These are phyloP conservation scores for Urocynchramus pylzowi DNA, from an alignment of 2,113 vertebrate genomes.

Conservation along the genomic window DNA sequence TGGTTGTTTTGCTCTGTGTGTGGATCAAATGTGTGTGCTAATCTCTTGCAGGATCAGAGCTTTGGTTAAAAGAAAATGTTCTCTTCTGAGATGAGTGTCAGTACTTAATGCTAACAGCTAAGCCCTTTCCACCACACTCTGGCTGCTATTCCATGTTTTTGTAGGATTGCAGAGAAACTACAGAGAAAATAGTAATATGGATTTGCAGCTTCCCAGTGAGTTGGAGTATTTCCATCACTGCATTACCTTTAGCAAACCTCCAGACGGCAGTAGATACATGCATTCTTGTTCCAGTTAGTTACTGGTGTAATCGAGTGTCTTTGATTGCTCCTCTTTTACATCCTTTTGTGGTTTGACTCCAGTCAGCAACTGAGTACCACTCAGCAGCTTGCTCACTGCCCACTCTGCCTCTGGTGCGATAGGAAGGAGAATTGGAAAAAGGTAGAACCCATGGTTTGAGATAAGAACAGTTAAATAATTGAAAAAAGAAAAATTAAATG, in stretches of 20 bases:
- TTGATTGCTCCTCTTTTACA: background rate
- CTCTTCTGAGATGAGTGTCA: background rate
- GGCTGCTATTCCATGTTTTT: background rate
- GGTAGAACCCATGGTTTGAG: background rate
- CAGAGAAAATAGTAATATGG: background rate
- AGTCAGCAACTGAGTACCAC: background rate
- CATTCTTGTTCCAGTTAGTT: background rate
- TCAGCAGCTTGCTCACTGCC: background rate
- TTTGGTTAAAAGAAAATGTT: background rate
- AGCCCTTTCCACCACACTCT: background rate
- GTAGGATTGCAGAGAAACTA: background rate
- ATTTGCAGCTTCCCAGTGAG: background rate
- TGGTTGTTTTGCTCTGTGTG: background rate
- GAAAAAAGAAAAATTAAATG: background rate
- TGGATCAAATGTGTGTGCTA: background rate
- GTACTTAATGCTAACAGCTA: background rate
- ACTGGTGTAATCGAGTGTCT: background rate
- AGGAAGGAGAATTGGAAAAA: background rate
- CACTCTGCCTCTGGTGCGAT: background rate
- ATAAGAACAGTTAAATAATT: background rate
- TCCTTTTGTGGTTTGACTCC: background rate
- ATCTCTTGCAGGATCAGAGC: background rate
- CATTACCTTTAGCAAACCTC: background rate
- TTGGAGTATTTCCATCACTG: background rate
- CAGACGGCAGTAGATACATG: background rate